Conservation (phyloP, 2,113 vertebrate species). For the Oenanthe melanoleuca region DNA sequence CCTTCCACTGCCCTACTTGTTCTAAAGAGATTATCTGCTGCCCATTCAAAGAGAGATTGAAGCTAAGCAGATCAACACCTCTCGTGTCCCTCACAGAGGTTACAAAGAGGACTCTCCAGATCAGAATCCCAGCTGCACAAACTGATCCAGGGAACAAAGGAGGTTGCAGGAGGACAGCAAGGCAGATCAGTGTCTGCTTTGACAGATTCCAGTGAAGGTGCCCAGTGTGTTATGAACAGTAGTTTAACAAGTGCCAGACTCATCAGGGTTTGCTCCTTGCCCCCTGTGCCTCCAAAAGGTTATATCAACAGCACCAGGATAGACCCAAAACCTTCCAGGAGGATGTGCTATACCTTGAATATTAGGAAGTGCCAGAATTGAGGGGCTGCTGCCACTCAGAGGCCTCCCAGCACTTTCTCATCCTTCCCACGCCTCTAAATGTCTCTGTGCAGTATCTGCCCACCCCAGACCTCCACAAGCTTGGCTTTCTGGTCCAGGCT, state of each 20-base stretch:
- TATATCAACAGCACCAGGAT: background rate
- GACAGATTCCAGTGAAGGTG: background rate
- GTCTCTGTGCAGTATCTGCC: background rate
- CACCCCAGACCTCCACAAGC: rapidly evolving
- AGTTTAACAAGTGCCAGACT: background rate
- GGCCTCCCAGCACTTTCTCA: background rate
- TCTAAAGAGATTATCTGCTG: slow-evolving; percentile 83
- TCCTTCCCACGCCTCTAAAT: background rate
- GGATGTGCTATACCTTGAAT: background rate
- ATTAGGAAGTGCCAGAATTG: background rate
- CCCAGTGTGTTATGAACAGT: background rate
- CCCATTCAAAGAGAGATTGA: slow-evolving; percentile 79
- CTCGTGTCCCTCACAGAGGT: slow-evolving; percentile 53
- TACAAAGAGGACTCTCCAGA: slow-evolving; percentile 59
- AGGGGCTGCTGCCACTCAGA: background rate
- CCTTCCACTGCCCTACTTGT: slow-evolving; percentile 72
- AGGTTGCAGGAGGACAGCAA: background rate
- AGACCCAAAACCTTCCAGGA: background rate
- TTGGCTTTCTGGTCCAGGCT: background rate
- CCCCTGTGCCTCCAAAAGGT: background rate
- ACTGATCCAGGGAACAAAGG: background rate
- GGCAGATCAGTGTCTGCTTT: background rate
- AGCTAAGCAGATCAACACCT: slow-evolving; percentile 85
- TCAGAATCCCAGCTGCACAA: slow-evolving; percentile 1
- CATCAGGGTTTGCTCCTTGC: background rate